Evolutionary conservation across 2,888 invertebrate genomes (phyloP).

Genomic region (Dugesia japonica): DNA sequence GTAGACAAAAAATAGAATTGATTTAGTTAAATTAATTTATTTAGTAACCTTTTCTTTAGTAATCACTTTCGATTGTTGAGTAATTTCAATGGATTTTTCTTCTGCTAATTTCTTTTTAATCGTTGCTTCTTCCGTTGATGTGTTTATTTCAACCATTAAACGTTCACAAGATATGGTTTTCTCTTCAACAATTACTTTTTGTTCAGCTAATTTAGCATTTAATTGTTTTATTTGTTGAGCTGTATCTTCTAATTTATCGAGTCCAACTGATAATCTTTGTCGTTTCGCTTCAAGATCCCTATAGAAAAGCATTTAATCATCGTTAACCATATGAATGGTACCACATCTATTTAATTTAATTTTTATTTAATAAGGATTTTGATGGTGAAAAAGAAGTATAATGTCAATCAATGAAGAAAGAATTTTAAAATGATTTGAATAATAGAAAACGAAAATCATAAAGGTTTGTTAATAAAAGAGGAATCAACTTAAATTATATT

Average conservation of each 20-base stretch:
- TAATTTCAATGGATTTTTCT: conserved; percentile 34
- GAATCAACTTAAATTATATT: too few species aligned
- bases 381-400: not conserved
- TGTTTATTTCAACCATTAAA: conserved; percentile 33
- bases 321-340: too few species aligned
- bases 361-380: not conserved
- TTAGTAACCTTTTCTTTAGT: conserved; percentile 30
- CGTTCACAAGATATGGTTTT: conserved; percentile 34
- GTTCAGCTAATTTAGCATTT: conserved; percentile 32
- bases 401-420: too few species aligned
- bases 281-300: conserved; percentile 21
- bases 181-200: conserved; percentile 34
- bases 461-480: too few species aligned
- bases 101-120: conserved; percentile 32
- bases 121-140: conserved; percentile 28
- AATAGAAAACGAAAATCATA: too few species aligned
- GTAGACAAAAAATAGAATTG: not conserved
- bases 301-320: too few species aligned
- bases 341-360: too few species aligned
- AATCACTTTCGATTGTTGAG: conserved; percentile 32
- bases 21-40: too few species aligned
- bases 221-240: conserved; percentile 32
- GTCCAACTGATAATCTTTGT: conserved; percentile 32
- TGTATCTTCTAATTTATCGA: conserved; percentile 34
- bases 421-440: too few species aligned